These are phyloP conservation scores for Trigoniulus corallinus DNA, from an alignment of 1,140 invertebrate species.

Conservation along the genomic window DNA sequence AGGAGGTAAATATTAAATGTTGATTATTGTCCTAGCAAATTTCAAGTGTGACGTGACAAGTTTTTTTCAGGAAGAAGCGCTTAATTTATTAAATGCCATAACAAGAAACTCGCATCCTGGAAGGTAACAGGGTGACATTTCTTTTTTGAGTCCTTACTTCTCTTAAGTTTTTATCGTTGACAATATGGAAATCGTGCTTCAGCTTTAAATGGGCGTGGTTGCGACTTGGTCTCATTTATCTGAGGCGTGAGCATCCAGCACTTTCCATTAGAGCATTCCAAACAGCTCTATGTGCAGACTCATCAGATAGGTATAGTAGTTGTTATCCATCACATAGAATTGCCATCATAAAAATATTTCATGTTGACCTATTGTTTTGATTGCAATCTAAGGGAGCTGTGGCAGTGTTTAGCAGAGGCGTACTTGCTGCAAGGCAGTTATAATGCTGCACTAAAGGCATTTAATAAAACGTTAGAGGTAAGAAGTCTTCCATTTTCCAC, in stretches of 20 bases:
- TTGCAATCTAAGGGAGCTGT: conserved; percentile 36
- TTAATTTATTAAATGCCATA: conserved; percentile 42
- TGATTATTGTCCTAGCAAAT: background rate
- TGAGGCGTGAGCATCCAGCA: conserved; percentile 46
- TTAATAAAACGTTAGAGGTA: conserved; percentile 43
- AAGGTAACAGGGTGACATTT: too few species aligned
- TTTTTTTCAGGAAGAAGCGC: conserved; percentile 40
- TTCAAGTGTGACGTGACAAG: background rate
- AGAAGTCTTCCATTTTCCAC: background rate
- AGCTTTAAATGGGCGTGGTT: conserved; percentile 60
- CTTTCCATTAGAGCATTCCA: conserved; percentile 57
- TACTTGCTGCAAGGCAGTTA: conserved; percentile 66
- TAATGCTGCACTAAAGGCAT: conserved; percentile 67
- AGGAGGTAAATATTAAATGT: conserved; percentile 33
- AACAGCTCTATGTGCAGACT: conserved; percentile 52
- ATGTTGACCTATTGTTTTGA: too few species aligned
- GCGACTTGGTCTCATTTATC: conserved; percentile 51
- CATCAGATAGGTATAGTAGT: conserved; percentile 39
- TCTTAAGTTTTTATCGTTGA: too few species aligned
- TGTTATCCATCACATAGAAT: too few species aligned
- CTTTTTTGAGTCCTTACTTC: too few species aligned
- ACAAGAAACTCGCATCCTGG: too few species aligned
- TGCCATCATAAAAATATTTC: too few species aligned
- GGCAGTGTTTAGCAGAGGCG: conserved; percentile 76
- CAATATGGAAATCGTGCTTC: too few species aligned